phyloP scores from a whole-genome alignment of 2,113 vertebrate species.

The Danionella cerebrum region DNA sequence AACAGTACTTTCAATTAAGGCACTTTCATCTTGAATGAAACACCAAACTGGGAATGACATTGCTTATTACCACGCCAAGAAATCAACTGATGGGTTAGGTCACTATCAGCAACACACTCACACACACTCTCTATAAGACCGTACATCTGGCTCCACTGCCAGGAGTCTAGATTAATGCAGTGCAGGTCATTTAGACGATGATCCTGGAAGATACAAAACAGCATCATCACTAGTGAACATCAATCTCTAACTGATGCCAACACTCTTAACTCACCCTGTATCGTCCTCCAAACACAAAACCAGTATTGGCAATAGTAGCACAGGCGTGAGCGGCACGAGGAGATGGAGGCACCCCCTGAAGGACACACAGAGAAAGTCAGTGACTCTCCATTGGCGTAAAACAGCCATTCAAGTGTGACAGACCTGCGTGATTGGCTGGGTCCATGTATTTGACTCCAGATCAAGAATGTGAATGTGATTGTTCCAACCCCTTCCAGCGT shows the following conservation, averaged over 20 bases:
- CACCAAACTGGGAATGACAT: no score
- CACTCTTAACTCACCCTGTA: constrained; percentile 69
- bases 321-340: constrained; percentile 93
- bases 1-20: no score
- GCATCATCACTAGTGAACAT: no score
- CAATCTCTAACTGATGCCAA: background rate
- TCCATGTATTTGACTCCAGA: constrained; percentile 84
- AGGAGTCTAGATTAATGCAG: constrained; percentile 85
- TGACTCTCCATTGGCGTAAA: no score
- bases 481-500: constrained; percentile 87
- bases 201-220: constrained; percentile 58
- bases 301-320: constrained; percentile 81
- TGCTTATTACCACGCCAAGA: no score
- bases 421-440: constrained; percentile 84
- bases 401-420: no score
- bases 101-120: background rate
- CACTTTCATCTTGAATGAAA: no score
- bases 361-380: background rate
- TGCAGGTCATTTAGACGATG: constrained; percentile 89
- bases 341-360: constrained; percentile 84
- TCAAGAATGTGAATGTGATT: constrained; percentile 91
- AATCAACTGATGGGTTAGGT: background rate
- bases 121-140: constrained; percentile 40
- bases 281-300: constrained; percentile 90
- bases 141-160: constrained; percentile 94